These are phyloP conservation scores for Amphiprion percula DNA, from an alignment of 2,113 vertebrate species.

Conservation along the genomic window DNA sequence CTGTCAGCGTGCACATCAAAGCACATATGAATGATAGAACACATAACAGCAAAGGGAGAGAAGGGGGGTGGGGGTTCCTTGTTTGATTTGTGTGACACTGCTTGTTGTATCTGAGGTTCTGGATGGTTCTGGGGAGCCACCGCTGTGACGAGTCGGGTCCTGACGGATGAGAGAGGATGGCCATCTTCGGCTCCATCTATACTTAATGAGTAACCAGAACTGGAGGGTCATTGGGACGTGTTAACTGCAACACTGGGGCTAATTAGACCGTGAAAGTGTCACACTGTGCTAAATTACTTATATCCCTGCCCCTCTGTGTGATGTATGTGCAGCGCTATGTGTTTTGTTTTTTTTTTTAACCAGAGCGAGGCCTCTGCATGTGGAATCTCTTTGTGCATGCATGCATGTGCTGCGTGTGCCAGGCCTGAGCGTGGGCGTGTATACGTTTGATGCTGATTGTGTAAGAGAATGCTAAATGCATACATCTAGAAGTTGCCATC, in stretches of 20 bases:
- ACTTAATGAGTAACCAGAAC: conserved; percentile 75
- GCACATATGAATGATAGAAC: background rate
- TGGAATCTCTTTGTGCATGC: conserved; percentile 36
- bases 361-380: background rate
- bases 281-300: conserved; percentile 78
- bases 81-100: background rate
- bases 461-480: conserved; percentile 63
- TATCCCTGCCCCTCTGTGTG: conserved; percentile 45
- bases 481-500: conserved; percentile 52
- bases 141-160: conserved; percentile 31
- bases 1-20: background rate
- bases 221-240: conserved; percentile 73
- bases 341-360: conserved; percentile 30
- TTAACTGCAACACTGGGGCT: conserved; percentile 80
- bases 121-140: conserved; percentile 20
- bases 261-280: conserved; percentile 82
- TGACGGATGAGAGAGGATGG: conserved; percentile 46
- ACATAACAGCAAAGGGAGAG: background rate
- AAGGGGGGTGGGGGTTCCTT: background rate
- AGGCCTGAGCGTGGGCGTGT: conserved; percentile 48
- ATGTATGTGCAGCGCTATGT: conserved; percentile 12
- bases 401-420: conserved; percentile 45
- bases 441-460: conserved; percentile 62
- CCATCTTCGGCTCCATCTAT: conserved; percentile 63
- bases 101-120: conserved; percentile 27